Evolutionary conservation across 2,797 vertebrate genomes (phyloP), one percentile per base, ranked within the genome.

Genomic region (Pygocentrus nattereri): DNA sequence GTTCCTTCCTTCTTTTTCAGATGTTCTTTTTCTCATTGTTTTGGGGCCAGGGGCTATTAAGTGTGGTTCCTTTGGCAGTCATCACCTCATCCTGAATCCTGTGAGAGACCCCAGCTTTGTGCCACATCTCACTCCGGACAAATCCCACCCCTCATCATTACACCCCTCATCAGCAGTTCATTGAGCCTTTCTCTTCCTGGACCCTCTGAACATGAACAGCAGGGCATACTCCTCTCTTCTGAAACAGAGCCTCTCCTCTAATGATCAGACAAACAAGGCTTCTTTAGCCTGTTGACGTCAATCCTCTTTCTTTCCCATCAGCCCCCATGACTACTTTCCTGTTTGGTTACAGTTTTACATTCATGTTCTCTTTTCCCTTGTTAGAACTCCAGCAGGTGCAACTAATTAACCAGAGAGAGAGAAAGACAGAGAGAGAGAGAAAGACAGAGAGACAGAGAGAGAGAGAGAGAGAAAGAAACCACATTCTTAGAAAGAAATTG

Each of bases 371-470:
- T 56, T 59, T 61, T 58, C 13, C 54, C 64, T 38, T 38, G 44
- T 41, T 58, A 74, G 2, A 6, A 16, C 38, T 49, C 69, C 49
- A 65, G 50, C 74, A 84, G 52, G 67, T 74, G 52, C 62, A 79
- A 25, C 58, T 67, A 79, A 76, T 82, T 79, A 79, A 61, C 41
- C 41, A 62, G 61, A 62, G 27, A 38, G 18, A 7, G 30, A 34
- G 61, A 64, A 61, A 34, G 27, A 64, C 13, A 64, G 61, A 34
- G 31, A 67, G 64, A 41, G 34, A 67, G 31, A 38, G 31, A 65
- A 30, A 31, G 61, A 31, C 30, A 38, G 30, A 38, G 62, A 23
- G 49, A 50, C 49, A 50, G 3, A 44, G 64, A 44, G 11, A 41
- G 18, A 38, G 38, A 41, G 64, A 67, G 19, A 18, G 30, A 19